Evolutionary conservation across 1,140 invertebrate genomes (phyloP), one percentile per base, ranked within the genome.

Genomic region (Drosophila ironensis): DNA sequence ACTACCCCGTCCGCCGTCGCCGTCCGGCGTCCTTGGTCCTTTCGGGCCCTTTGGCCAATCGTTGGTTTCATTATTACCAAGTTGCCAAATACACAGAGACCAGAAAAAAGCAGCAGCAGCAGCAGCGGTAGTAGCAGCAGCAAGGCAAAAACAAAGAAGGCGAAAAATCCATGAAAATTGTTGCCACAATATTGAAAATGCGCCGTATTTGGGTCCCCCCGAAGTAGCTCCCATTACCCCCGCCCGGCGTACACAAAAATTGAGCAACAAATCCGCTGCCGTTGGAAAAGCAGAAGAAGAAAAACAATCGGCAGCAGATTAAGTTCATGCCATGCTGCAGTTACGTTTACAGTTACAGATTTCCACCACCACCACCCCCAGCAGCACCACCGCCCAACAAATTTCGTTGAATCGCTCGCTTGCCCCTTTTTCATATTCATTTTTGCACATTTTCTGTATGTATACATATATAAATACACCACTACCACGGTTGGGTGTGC

Each of bases 261-360:
- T 77, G 78, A 84, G 78, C 78, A 72, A 82, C 77, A 81, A 77
- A 71, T 50, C 42, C 57, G 25, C 52, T 24, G 12, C 33, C 63
- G 35, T 35, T 30, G 37, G 22, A 54, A 46, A 48, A 52, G 33
- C 37, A 22, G 20, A 25, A 57, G 19, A 64, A 42, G 46, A 63
- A 70, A 63, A 69, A 82, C 80, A 70, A 78, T 82, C 78, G 78
- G 57, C 78, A 84, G 70, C 74, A 84, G 78, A 84, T 84, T 84
- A 84, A 84, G 78, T 84, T 84, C 78, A 80, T 84, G 70, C 78
- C 80, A 84, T 86, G 80, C 84, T 84, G 78, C 78, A 82, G 78
- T 82, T 82, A 84, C 78, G 76, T 80, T 82, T 82, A 82, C 59
- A 64, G 59, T 38, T 63, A 63, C 78, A 84, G 73, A 77, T 70